These are phyloP conservation scores for Brachyhypopomus occidentalis DNA, from an alignment of 2,113 vertebrate genomes.

Conservation along the genomic window DNA sequence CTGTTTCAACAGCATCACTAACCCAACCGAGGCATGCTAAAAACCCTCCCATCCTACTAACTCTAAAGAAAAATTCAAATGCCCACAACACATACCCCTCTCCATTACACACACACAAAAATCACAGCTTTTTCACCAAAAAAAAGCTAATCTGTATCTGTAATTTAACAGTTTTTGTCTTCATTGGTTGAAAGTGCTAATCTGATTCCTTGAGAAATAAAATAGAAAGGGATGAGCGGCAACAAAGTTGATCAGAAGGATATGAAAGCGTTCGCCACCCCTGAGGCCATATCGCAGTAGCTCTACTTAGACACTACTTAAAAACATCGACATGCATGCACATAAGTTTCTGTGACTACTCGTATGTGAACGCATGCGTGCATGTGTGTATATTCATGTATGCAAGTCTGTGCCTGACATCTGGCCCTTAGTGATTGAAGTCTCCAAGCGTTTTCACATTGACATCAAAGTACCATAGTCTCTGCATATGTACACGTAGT, in stretches of 20 bases:
- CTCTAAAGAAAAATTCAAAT: slow-evolving; percentile 36
- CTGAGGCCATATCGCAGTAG: slow-evolving; percentile 45
- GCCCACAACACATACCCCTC: slow-evolving; percentile 27
- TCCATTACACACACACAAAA: background rate
- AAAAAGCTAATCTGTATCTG: slow-evolving; percentile 58
- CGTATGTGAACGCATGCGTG: background rate
- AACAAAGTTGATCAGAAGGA: slow-evolving; percentile 46
- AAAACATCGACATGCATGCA: slow-evolving; percentile 37
- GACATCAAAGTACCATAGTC: slow-evolving; percentile 74
- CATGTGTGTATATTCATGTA: background rate
- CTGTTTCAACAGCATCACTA: slow-evolving; percentile 33
- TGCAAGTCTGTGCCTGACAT: slow-evolving; percentile 28
- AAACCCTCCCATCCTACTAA: slow-evolving; percentile 23
- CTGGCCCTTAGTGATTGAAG: slow-evolving; percentile 59
- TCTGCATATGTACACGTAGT: slow-evolving; percentile 64
- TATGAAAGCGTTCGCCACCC: slow-evolving; percentile 42
- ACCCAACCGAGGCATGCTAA: slow-evolving; percentile 38
- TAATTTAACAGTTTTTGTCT: slow-evolving; percentile 60
- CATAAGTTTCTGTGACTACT: slow-evolving; percentile 9
- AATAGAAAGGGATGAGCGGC: slow-evolving; percentile 52
- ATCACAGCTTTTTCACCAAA: slow-evolving; percentile 77
- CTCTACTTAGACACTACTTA: slow-evolving; percentile 44
- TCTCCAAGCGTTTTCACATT: slow-evolving; percentile 65
- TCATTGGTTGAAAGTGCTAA: slow-evolving; percentile 78
- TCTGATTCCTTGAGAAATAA: slow-evolving; percentile 73